Evolutionary conservation across 2,797 vertebrate species (phyloP), one percentile per base, ranked within the genome.

Genomic region (Pipistrellus nathusii): DNA sequence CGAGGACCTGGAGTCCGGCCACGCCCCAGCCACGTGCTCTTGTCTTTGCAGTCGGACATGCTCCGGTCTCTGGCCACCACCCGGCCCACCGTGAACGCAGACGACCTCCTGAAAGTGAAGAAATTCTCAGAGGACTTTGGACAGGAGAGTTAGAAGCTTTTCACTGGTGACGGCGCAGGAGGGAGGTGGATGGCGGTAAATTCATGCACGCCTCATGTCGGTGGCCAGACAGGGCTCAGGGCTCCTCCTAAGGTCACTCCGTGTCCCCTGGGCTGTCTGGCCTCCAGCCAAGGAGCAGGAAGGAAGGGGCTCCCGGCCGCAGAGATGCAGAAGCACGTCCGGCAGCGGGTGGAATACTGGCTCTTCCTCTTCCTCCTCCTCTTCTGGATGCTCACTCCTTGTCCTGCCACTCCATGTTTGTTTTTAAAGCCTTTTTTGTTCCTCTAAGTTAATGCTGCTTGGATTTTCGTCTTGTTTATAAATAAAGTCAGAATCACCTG

Each of bases 121-220:
- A 99, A 99, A 98, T 99, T 99, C 98, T 99, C 99, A 53, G 99
- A 99, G 32, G 99, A 99, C 98, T 99, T 99, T 98, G 99, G 99
- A 91, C 99, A 99, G 98, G 99, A 99, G 97, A 99, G 99, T 96
- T 99, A 98, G 99, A 84, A 84, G 51, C 91, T 64, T n/a, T 72
- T 87, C 80, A 80, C 27, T 38, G 68, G 83, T 27, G 17, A 91
- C n/a, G 0, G 41, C 44, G 93, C 93, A 78, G 77, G 27, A 66
- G 88, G 93, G 95, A 96, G 30, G 88, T 80, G 51, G 78, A 86
- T 44, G 62, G 44, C 85, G 90, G 85, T 83, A 85, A 15, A 32
- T 96, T 85, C 51, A 55, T 18, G 89, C 62, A 94, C 91, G 88
- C 85, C 88, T 77, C 32, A 38, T 11, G 86, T 68, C n/a, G 62